Evolutionary conservation across 2,113 vertebrate species (phyloP), one percentile per base, ranked within the genome.

Genomic region (Tenrec ecaudatus): DNA sequence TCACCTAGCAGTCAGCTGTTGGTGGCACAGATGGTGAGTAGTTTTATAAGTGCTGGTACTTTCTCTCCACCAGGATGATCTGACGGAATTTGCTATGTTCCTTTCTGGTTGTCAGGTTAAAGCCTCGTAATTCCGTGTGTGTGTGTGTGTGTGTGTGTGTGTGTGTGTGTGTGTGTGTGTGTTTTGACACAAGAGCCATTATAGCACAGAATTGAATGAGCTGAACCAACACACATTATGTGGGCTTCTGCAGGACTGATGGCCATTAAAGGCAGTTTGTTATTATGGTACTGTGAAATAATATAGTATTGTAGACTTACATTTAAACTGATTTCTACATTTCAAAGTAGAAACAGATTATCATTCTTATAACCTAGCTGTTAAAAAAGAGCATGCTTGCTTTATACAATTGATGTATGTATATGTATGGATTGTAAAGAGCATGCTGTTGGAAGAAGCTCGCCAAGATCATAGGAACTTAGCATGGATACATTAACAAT

Each of bases 1-100:
- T 97, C 95, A 94, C 95, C 58, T 93, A 95, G 96, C 88, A 95
- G 94, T 77, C 89, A 90, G 88, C 3, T 62, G 75, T 88, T 43
- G 76, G 82, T 88, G 81, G 83, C 91, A 82, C 29, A 88, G 57
- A 91, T 5, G 43, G 96, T 94, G 88, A 95, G 89, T 89, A 82
- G 36, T 22, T 96, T 92, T 95, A 60, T 84, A 86, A 29, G 90
- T 90, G 85, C 57, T 22, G 69, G 79, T 83, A 40, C 91, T 92
- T 94, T 96, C 79, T 80, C 53, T 95, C 53, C 77, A 83, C 47
- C 76, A 29, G 78, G 58, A 43, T 69, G 86, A 86, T 81, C 89
- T 83, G 38, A 90, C 95, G 92, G 90, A 40, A 68, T 79, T 64
- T 58, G 53, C 58, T 92, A 79, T 88, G 38, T 80, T 86, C 25